Percentiles rank a stretch among this genome's conserved stretches.
Conservation (phyloP, 2,888 invertebrate genomes). For the Girardia tigrina region DNA sequence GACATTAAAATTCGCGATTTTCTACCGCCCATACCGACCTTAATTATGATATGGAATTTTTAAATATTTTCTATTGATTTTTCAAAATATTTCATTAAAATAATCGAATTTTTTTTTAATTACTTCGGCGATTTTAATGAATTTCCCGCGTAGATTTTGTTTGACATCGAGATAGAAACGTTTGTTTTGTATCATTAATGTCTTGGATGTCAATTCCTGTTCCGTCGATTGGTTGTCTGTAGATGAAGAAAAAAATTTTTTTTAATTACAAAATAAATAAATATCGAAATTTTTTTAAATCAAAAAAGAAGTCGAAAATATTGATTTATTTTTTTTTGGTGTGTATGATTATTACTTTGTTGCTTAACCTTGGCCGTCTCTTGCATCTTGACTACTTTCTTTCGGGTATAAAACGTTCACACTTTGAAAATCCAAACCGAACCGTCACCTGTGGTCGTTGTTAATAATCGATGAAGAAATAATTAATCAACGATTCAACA, state of each 20-base stretch:
- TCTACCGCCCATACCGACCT: constrained; percentile 91
- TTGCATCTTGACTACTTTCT: constrained; percentile 17
- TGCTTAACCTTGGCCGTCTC: constrained; percentile 15
- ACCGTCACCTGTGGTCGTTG: neutral
- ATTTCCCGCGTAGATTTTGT: constrained; percentile 89
- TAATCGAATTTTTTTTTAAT: constrained; percentile 38
- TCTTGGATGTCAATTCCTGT: constrained; percentile 57
- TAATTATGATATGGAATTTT: too few relatives aligned
- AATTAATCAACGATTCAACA: too few relatives aligned
- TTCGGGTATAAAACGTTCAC: neutral
- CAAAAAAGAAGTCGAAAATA: too few relatives aligned
- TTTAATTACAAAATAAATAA: neutral
- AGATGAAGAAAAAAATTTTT: neutral
- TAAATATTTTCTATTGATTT: too few relatives aligned
- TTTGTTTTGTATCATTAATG: constrained; percentile 95
- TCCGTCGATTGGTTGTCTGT: constrained; percentile 24
- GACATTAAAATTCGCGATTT: constrained; percentile 91
- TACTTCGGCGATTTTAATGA: constrained; percentile 98
- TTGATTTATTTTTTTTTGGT: too few relatives aligned
- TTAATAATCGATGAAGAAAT: neutral
- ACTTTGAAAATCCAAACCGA: neutral
- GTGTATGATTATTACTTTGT: too few relatives aligned
- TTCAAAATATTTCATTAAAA: too few relatives aligned
- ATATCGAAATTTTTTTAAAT: too few relatives aligned
- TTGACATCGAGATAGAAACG: constrained; percentile 98